Base-by-base conservation (phyloP, 2,797 vertebrate species). In the Bufotes viridis region DNA sequence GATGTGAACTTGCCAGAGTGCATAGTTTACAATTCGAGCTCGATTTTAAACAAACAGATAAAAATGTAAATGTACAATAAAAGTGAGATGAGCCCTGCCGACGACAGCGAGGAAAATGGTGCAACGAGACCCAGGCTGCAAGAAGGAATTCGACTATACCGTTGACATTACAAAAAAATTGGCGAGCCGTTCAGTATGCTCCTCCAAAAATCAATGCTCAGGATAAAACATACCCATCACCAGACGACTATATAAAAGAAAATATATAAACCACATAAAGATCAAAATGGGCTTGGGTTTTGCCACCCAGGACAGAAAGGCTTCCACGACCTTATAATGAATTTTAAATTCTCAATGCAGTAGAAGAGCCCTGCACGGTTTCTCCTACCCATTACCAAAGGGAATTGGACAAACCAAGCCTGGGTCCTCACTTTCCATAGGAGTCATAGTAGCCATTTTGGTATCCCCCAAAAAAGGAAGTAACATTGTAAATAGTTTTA, bases 21-120 rank as follows among this genome's bases (percentile, higher is more conserved):
- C 89, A 89, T 90, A 90, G 84, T 86, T 84, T 82, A 88, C 12
- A 78, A 90, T 82, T 78, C 63, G 80, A 63, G 42, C 49, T 67
- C 74, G 65, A 51, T 85, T 90, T 85, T 90, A 87, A 76, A 87
- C 87, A 89, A 90, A 87, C 82, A 83, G 22, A 91, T 90, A 78
- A 89, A 78, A 72, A 87, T 81, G 55, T n/a, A 72, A 85, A 85
- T 85, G 84, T 63, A 85, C 89, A 91, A 87, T 51, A 84, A 63
- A 91, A 91, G 86, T 42, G 87, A 86, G 76, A 85, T 85, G 84
- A 78, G 84, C 61, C 22, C 11, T 20, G 53, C 34, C 60, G 34
- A 65, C 42, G 84, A 57, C 55, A 60, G 70, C 42, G 70, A 65
- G 60, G 60, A 61, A 72, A 72, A 72, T 83, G 67, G 7, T 12